Evolutionary conservation across 2,113 vertebrate genomes (phyloP), one percentile per base, ranked within the genome.

Genomic region (Tachuris rubrigastra): DNA sequence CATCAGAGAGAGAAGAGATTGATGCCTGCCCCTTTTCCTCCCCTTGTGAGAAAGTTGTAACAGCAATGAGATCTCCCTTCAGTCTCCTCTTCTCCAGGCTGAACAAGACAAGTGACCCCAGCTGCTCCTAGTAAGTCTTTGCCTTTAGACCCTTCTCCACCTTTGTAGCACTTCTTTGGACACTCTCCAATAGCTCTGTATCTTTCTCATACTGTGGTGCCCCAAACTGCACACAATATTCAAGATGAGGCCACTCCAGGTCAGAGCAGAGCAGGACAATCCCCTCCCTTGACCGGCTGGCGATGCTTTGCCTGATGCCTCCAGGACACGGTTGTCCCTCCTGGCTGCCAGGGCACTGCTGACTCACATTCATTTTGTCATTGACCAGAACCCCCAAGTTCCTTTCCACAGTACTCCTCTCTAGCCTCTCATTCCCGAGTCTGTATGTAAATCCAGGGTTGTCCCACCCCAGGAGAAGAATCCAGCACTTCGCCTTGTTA

Each of bases 221-320:
- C 28, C 3, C 30, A 2, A 41, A 0, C 12, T 62, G 47, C 6
- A 27, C 27, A 23, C 74, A 69, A n/a, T 23, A 46, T 19, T n/a
- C 0, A 3, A 62, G 33, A 3, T 41, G 66, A 47, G 24, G 24
- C 74, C 0, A 1, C 12, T 30, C 41, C 41, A 39, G 39, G 0
- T 2, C 46, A 78, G n/a, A 69, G 65, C 47, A 71, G 49, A 62
- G 23, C 1, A 0, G 56, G 49, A 41, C 41, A 65, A 22, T 65
- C 20, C n/a, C n/a, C 30, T 49, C 35, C 16, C 56, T 41, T 35
- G n/a, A 41, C 30, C 0, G 0, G 20, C n/a, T 41, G 42, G 24
- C 2, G 20, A 25, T 79, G n/a, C 58, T 79, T 35, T 8, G 30
- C 58, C 35, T 87, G 49, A 25, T 56, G 75, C 13, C 0, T 3